Percentiles rank a stretch among this genome's conserved stretches.
phyloP scores from a whole-genome alignment of 1,140 invertebrate genomes.

The Myzus persicae region DNA sequence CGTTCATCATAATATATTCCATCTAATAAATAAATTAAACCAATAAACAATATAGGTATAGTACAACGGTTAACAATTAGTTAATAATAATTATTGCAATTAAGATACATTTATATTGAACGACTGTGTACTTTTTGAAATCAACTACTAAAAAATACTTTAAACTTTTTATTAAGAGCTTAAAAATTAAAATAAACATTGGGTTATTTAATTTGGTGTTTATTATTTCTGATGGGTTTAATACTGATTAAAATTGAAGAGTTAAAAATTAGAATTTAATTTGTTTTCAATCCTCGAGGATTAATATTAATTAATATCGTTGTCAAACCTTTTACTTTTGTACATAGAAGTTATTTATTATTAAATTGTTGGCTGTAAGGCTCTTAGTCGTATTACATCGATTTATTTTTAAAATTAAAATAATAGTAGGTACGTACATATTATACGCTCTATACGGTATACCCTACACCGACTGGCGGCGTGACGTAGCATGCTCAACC shows the following conservation, averaged over 20 bases:
- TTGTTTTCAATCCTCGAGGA: not conserved
- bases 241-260: not conserved
- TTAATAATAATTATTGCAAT: too few species aligned
- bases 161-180: too few species aligned
- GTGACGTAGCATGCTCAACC: not conserved
- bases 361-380: not conserved
- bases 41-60: too few species aligned
- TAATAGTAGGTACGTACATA: not conserved
- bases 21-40: too few species aligned
- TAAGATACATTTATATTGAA: too few species aligned
- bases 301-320: not conserved
- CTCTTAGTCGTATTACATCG: not conserved
- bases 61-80: too few species aligned
- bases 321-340: not conserved
- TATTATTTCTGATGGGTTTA: not conserved
- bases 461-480: too few species aligned
- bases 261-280: not conserved
- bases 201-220: too few species aligned
- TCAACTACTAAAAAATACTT: too few species aligned
- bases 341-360: not conserved
- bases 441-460: not conserved
- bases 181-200: too few species aligned
- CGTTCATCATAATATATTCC: too few species aligned
- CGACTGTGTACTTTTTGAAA: too few species aligned
- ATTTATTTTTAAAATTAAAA: not conserved